These are phyloP conservation scores for Tamias sibiricus DNA, from an alignment of 2,113 vertebrate species.

Conservation along the genomic window DNA sequence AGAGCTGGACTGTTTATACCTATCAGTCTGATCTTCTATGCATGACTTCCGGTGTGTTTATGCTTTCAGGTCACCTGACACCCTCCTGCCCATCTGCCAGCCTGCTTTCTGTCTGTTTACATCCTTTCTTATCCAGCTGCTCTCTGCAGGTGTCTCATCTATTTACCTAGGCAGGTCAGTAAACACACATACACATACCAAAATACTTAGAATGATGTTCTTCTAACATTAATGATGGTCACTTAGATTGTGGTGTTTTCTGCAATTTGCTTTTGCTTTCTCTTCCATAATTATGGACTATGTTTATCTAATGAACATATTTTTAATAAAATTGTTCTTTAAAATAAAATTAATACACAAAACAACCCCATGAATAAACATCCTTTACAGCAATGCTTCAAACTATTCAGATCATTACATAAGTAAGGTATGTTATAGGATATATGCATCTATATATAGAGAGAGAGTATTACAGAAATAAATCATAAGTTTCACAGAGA, in stretches of 20 bases:
- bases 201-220: neutral
- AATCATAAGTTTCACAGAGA: neutral
- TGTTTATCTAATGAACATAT: neutral
- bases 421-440: neutral
- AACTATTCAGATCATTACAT: neutral
- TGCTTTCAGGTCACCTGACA: neutral
- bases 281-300: neutral
- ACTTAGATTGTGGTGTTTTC: neutral
- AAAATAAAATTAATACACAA: neutral
- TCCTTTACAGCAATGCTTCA: neutral
- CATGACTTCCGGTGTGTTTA: neutral
- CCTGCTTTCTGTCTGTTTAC: neutral
- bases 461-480: neutral
- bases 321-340: neutral
- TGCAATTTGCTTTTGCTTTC: neutral
- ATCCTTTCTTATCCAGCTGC: neutral
- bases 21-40: neutral
- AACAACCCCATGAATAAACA: neutral
- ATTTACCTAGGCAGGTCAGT: neutral
- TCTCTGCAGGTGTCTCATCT: neutral
- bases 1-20: neutral
- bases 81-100: neutral
- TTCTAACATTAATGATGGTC: neutral
- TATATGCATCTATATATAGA: neutral
- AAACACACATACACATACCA: neutral